These are phyloP conservation scores for Rhyacophila evoluta DNA, from an alignment of 2,888 invertebrate genomes.

Conservation along the genomic window DNA sequence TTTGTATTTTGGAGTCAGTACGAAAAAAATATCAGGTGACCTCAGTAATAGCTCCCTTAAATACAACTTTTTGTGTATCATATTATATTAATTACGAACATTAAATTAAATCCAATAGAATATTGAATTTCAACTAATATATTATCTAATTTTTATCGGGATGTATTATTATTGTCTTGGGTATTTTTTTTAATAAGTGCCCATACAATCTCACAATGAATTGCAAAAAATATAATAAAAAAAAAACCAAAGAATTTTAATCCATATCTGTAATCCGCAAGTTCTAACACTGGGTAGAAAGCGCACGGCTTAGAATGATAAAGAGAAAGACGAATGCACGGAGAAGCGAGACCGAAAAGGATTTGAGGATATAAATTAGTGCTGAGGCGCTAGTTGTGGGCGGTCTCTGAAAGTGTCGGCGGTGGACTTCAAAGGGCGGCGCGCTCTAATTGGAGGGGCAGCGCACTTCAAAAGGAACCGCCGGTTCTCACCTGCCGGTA, in stretches of 20 bases:
- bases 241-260: neutral
- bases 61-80: too few relatives aligned
- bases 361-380: constrained; percentile 24
- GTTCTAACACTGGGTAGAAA: neutral
- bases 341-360: constrained; percentile 8
- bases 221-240: neutral
- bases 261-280: constrained; percentile 8
- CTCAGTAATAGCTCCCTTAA: too few relatives aligned
- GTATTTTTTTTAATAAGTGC: neutral
- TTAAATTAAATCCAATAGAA: too few relatives aligned
- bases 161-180: neutral
- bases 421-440: constrained; percentile 48
- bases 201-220: neutral
- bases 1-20: too few relatives aligned
- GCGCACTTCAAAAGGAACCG: constrained; percentile 51
- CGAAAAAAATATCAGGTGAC: too few relatives aligned
- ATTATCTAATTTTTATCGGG: neutral
- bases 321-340: constrained; percentile 8
- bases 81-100: too few relatives aligned
- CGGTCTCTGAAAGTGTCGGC: constrained; percentile 31
- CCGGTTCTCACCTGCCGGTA: constrained; percentile 48
- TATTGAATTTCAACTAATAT: neutral
- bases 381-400: constrained; percentile 24
- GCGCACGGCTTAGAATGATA: constrained; percentile 3
- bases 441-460: constrained; percentile 52